Evolutionary conservation across 2,888 invertebrate genomes (phyloP), one percentile per base, ranked within the genome.

Genomic region (Caenorhabditis sp.): DNA sequence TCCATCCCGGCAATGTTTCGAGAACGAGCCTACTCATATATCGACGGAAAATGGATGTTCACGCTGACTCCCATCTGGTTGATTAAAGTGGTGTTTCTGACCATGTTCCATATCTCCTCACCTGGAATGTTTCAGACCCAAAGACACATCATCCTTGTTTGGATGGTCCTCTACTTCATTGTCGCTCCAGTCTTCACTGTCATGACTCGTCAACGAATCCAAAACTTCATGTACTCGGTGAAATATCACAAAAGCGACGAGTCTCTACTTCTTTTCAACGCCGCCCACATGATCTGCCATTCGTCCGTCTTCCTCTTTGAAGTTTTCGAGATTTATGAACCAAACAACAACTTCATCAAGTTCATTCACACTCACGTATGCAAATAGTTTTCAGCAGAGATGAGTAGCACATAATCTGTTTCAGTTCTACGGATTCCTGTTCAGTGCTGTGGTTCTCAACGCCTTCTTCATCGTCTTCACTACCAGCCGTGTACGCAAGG

Each of bases 231-330:
- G 24, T 24, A 58, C 24, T 26, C 41, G 2, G 47, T 19, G 47
- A 38, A 44, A n/a, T 74, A 66, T n/a, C 66, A 75, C 28, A 31
- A 31, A 24, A 75, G 75, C 16, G 75, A 75, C 14, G n/a, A 41
- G 3, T 58, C 75, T 4, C 66, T 75, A 0, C 22, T 75, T 12
- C 7, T 41, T 12, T 66, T 75, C 49, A 47, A 58, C 19, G 4
- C 10, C 5, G 38, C 19, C 1, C 75, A 75, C 58, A 49, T 47
- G 6, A 1, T 58, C 24, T 35, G 28, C 12, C 75, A 75, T 19
- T 47, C 24, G 24, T 31, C 19, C 22, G 47, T 75, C n/a, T 58
- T 75, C n/a, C 2, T 66, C 47, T 75, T 19, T 24, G 75, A 75
- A 16, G 16, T 75, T 10, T 22, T 26, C 2, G 66, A 75, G 22